Conservation (phyloP, 2,888 invertebrate species). For the Timandra comae region DNA sequence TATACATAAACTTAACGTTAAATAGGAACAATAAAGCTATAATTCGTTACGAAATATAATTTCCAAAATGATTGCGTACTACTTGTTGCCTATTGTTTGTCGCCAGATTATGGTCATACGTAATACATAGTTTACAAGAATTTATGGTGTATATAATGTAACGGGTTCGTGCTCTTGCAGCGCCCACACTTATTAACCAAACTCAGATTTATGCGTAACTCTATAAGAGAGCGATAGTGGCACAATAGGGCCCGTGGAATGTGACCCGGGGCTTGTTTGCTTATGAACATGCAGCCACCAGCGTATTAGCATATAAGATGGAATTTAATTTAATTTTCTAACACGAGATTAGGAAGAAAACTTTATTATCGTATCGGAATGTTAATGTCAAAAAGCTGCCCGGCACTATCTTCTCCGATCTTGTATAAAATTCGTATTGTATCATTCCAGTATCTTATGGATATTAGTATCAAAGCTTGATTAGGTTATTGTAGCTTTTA, state of each 20-base stretch:
- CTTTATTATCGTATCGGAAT: too few species aligned
- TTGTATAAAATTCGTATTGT: background rate
- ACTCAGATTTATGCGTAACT: conserved; percentile 65
- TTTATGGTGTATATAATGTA: conserved; percentile 43
- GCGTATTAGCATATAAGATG: conserved; percentile 20
- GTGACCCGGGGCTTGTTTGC: conserved; percentile 50
- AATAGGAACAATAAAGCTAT: too few species aligned
- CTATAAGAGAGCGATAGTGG: conserved; percentile 50
- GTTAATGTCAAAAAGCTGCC: too few species aligned
- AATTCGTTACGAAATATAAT: too few species aligned
- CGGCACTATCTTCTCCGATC: too few species aligned
- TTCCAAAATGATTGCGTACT: too few species aligned
- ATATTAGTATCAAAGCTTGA: too few species aligned
- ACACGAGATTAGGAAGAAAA: conserved; percentile 3
- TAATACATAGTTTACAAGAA: conserved; percentile 27
- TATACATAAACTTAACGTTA: too few species aligned
- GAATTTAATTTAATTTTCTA: conserved; percentile 18
- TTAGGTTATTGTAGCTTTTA: too few species aligned
- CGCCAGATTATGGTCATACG: conserved; percentile 4
- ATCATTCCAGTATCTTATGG: too few species aligned
- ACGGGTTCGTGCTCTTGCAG: conserved; percentile 54
- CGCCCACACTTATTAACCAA: conserved; percentile 71
- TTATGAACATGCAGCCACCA: conserved; percentile 25
- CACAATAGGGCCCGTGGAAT: conserved; percentile 67
- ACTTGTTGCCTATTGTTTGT: background rate